These are phyloP conservation scores for Dugesia japonica DNA, from an alignment of 2,888 invertebrate species.

Conservation along the genomic window DNA sequence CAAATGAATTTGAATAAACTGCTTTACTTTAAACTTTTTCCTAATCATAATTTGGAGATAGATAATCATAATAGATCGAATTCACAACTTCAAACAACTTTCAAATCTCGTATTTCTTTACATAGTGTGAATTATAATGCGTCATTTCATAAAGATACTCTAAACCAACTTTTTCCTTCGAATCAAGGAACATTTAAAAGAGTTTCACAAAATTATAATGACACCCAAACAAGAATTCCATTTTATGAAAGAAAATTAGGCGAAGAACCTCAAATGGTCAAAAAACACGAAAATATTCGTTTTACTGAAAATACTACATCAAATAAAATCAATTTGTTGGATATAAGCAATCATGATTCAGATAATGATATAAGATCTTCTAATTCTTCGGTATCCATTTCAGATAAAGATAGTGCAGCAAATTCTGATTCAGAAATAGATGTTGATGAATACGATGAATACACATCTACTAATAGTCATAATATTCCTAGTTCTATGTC, in stretches of 20 bases:
- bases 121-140: not conserved
- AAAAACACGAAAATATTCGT: not conserved
- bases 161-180: not conserved
- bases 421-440: not conserved
- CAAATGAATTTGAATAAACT: not conserved
- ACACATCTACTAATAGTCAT: not conserved
- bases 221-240: not conserved
- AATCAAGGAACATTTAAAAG: conserved; percentile 17
- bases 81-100: not conserved
- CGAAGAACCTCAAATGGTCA: not conserved
- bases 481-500: not conserved
- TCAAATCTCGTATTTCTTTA: not conserved
- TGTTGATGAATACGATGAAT: not conserved
- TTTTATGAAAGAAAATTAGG: conserved; percentile 31
- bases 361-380: not conserved
- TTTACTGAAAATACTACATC: not conserved
- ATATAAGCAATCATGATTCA: not conserved
- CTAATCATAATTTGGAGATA: not conserved
- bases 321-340: not conserved
- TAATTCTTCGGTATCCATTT: not conserved
- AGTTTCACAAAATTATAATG: not conserved
- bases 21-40: not conserved
- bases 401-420: not conserved
- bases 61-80: not conserved
- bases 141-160: not conserved